phyloP scores from a whole-genome alignment of 2,888 invertebrate genomes.

The Macrophya annulata region DNA sequence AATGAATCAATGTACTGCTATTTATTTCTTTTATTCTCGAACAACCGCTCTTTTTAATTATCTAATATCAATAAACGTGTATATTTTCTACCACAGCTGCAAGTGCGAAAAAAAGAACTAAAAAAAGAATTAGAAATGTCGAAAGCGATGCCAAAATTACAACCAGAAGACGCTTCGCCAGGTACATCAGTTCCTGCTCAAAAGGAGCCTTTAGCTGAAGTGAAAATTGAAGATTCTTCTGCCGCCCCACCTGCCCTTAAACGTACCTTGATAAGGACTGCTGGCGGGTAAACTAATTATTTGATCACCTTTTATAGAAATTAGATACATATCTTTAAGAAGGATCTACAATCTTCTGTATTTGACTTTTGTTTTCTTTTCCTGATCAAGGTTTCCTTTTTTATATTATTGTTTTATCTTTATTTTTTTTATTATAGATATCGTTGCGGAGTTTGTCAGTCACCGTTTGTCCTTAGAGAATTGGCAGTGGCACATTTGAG shows the following conservation, averaged over 20 bases:
- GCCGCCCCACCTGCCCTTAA: conserved; percentile 70
- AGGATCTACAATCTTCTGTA: neutral
- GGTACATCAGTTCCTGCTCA: conserved; percentile 64
- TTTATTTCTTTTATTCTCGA: neutral
- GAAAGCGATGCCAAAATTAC: conserved; percentile 66
- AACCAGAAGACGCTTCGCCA: conserved; percentile 64
- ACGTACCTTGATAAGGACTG: conserved; percentile 71
- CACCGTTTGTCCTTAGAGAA: conserved; percentile 73
- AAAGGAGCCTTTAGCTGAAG: conserved; percentile 69
- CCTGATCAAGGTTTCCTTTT: neutral
- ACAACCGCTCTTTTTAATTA: neutral
- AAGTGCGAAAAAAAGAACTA: conserved; percentile 63
- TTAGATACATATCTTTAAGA: neutral
- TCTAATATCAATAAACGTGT: neutral
- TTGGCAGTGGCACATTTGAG: conserved; percentile 74
- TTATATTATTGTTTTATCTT: neutral
- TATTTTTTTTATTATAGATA: conserved; percentile 64
- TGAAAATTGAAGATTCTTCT: conserved; percentile 66
- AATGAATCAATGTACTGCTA: neutral
- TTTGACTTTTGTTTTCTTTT: neutral
- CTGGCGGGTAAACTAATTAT: conserved; percentile 67
- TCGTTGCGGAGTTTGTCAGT: conserved; percentile 74
- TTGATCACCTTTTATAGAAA: conserved; percentile 9
- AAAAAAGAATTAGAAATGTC: conserved; percentile 63
- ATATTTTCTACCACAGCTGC: conserved; percentile 49